Evolutionary conservation across 2,113 vertebrate species (phyloP).

Genomic region (Chaetodon trifascialis): DNA sequence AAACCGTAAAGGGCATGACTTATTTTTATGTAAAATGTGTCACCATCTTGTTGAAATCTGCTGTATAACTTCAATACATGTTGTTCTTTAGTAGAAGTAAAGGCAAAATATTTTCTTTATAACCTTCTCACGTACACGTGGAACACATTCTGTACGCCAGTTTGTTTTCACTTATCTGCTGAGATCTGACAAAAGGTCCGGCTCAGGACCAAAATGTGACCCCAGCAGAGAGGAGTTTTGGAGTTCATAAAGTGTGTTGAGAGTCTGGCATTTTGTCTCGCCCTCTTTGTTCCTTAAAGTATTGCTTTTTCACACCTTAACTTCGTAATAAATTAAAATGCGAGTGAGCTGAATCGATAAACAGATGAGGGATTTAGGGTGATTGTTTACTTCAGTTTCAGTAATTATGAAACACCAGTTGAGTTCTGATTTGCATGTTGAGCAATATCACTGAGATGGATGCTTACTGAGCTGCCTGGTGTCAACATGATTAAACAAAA

Average conservation of each 20-base stretch:
- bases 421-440: constrained; percentile 40
- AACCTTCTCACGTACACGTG: neutral
- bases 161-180: neutral
- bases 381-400: constrained; percentile 28
- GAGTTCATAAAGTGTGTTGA: neutral
- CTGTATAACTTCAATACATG: neutral
- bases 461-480: neutral
- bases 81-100: neutral
- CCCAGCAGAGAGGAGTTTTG: neutral
- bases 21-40: neutral
- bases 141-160: neutral
- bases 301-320: neutral
- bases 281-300: neutral
- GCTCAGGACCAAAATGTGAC: neutral
- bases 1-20: neutral
- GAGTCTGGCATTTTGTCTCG: constrained; percentile 1
- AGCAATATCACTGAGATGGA: constrained; percentile 6
- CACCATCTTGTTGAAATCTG: neutral
- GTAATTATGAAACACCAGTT: constrained; percentile 20
- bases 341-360: constrained; percentile 13
- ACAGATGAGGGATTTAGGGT: constrained; percentile 20
- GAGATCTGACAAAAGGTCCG: neutral
- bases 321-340: constrained; percentile 21
- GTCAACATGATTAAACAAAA: constrained; percentile 12
- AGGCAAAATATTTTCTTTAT: neutral